Conservation (phyloP, 2,888 invertebrate genomes). For the Amorpha juglandis region DNA sequence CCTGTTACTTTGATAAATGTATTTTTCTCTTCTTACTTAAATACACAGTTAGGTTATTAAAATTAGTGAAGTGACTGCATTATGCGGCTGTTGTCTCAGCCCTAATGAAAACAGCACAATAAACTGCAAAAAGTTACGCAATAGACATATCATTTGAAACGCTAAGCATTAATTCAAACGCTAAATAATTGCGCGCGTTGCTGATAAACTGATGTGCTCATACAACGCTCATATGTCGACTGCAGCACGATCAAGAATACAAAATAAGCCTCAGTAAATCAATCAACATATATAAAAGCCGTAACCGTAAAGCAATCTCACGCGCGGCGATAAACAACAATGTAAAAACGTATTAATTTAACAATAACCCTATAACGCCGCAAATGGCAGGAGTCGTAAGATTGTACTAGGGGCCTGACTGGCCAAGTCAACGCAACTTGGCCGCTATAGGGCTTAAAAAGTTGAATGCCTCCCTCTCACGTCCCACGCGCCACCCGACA, state of each 20-base stretch:
- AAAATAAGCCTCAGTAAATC: conserved; percentile 42
- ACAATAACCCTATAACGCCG: conserved; percentile 47
- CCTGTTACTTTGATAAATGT: too few relatives aligned
- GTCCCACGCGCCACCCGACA: conserved; percentile 6
- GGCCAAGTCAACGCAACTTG: conserved; percentile 15
- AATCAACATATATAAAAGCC: conserved; percentile 44
- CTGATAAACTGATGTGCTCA: conserved; percentile 32
- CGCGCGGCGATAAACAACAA: conserved; percentile 62
- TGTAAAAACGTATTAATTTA: conserved; percentile 64
- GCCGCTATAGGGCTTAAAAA: conserved; percentile 24
- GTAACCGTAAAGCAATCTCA: conserved; percentile 52
- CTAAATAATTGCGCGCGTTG: conserved; percentile 24
- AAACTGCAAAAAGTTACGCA: neutral
- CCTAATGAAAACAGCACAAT: neutral
- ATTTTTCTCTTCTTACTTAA: too few relatives aligned
- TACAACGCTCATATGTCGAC: conserved; percentile 31
- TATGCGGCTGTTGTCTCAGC: neutral
- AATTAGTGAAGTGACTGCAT: neutral
- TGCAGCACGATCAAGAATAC: conserved; percentile 43
- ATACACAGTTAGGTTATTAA: too few relatives aligned
- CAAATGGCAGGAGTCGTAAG: neutral
- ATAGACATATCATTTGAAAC: conserved; percentile 11
- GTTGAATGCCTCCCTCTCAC: conserved; percentile 23
- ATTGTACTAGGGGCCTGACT: too few relatives aligned
- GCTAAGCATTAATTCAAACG: conserved; percentile 21